Evolutionary conservation across 2,797 vertebrate genomes (phyloP).

Genomic region (Diglossa cyanea): DNA sequence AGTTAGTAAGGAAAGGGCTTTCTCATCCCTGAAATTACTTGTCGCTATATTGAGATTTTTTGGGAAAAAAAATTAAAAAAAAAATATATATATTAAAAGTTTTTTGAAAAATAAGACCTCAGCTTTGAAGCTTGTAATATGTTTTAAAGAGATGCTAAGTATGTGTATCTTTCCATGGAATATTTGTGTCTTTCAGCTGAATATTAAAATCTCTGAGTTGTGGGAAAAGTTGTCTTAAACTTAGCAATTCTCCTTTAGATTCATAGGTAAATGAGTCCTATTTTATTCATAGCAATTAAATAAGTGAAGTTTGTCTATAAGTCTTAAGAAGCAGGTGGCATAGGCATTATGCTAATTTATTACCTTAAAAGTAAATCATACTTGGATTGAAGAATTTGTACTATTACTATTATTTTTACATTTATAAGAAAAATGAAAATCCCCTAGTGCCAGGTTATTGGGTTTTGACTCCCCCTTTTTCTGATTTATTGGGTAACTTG

Average conservation of each 20-base stretch:
- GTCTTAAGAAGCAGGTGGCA: background rate
- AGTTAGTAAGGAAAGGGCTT: background rate
- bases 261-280: background rate
- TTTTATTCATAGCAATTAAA: background rate
- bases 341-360: background rate
- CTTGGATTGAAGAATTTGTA: background rate
- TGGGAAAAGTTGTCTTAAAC: background rate
- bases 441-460: rapidly evolving
- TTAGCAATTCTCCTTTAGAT: background rate
- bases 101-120: background rate
- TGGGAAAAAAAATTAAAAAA: no score
- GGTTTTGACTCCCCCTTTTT: background rate
- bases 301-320: background rate
- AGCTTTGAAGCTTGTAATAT: background rate
- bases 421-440: background rate
- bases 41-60: background rate
- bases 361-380: background rate
- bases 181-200: background rate
- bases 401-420: background rate
- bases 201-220: background rate
- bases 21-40: background rate
- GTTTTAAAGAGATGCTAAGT: background rate
- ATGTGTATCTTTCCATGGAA: background rate
- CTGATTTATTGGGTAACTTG: background rate
- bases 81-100: no score